Conservation (phyloP, 1,140 invertebrate species). For the Antheraea mylitta region DNA sequence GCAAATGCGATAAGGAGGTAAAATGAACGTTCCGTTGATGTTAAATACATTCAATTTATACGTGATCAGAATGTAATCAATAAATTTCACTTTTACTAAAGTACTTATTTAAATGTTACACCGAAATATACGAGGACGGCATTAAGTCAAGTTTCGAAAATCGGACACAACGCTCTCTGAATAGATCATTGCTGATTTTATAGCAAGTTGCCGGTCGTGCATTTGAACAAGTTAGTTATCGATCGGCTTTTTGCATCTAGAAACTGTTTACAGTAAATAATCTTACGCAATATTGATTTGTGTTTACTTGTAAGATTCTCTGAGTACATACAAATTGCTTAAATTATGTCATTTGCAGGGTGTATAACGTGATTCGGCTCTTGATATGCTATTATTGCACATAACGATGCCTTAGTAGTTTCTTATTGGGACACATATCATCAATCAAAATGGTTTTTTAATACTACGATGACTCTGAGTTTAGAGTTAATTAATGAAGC, state of each 20-base stretch:
- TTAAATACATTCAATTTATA: neutral
- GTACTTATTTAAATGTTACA: constrained; percentile 45
- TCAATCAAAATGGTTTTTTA: too few species aligned
- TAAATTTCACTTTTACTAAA: constrained; percentile 38
- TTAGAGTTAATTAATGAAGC: too few species aligned
- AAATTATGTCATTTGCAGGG: too few species aligned
- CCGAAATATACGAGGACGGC: constrained; percentile 28
- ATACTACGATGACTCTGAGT: too few species aligned
- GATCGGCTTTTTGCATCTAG: neutral
- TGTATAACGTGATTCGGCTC: too few species aligned
- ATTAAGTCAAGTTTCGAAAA: constrained; percentile 44
- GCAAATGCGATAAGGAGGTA: too few species aligned
- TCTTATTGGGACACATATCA: too few species aligned
- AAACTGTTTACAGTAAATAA: neutral
- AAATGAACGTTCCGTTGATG: too few species aligned
- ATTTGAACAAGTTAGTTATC: constrained; percentile 3
- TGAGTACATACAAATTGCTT: neutral
- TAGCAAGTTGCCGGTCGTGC: constrained; percentile 26
- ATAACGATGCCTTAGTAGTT: too few species aligned
- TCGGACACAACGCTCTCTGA: constrained; percentile 40
- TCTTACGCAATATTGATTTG: constrained; percentile 20
- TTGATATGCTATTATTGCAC: too few species aligned
- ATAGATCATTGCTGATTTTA: constrained; percentile 32
- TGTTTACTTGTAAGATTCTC: constrained; percentile 7
- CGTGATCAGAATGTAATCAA: constrained; percentile 13